A percentile compares a stretch with the other conserved stretches of the same genome.
Evolutionary conservation across 1,140 invertebrate species (phyloP).

Genomic region (Brachionus angularis): DNA sequence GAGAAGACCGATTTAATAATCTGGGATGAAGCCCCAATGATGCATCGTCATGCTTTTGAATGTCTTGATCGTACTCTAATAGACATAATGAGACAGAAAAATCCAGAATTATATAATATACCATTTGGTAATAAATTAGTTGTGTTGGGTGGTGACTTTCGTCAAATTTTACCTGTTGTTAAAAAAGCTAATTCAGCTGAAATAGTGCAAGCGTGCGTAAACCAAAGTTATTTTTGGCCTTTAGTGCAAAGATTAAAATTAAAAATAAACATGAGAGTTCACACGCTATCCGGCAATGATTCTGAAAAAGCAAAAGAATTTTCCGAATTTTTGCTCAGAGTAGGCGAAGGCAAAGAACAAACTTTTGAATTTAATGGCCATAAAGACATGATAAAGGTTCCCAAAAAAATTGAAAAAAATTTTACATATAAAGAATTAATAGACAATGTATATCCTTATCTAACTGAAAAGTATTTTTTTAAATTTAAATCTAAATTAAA

Average conservation of each 20-base stretch:
- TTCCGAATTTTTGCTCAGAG: slow-evolving; percentile 43
- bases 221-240: slow-evolving; percentile 47
- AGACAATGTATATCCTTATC: not conserved
- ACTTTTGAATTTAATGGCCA: not conserved
- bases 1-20: slow-evolving; percentile 46
- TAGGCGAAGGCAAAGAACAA: slow-evolving; percentile 47
- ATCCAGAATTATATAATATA: not conserved
- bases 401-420: not conserved
- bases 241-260: slow-evolving; percentile 45
- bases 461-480: not conserved
- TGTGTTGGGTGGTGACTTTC: slow-evolving; percentile 50
- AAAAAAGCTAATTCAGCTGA: slow-evolving; percentile 45
- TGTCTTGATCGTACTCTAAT: slow-evolving; percentile 45
- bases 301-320: slow-evolving; percentile 17
- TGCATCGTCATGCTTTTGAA: slow-evolving; percentile 45
- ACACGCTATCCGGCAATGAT: slow-evolving; percentile 41
- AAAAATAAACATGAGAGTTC: slow-evolving; percentile 47
- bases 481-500: not conserved
- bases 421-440: not conserved
- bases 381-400: not conserved
- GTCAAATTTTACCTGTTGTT: slow-evolving; percentile 49
- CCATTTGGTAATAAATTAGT: slow-evolving; percentile 49
- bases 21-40: slow-evolving; percentile 49
- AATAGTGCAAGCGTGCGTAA: slow-evolving; percentile 47
- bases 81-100: slow-evolving; percentile 45